Percentiles rank a stretch among this genome's conserved stretches.
These are phyloP conservation scores for Sebastes itinus DNA, from an alignment of 2,797 vertebrate species.

Conservation along the genomic window DNA sequence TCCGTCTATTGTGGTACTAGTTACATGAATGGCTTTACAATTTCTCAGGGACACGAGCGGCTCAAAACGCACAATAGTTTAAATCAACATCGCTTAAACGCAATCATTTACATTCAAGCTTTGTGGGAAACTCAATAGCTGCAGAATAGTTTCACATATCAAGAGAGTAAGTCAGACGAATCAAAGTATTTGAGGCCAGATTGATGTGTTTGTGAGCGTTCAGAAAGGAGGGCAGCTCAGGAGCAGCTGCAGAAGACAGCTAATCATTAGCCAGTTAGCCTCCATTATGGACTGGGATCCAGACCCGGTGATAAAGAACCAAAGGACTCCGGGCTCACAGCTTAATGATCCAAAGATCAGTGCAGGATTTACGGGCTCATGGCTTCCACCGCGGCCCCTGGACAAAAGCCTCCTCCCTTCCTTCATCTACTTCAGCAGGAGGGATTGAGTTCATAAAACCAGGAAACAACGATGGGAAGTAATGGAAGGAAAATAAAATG, in stretches of 20 bases:
- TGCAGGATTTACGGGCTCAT: slow-evolving; percentile 74
- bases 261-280: slow-evolving; percentile 82
- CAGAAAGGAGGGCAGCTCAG: slow-evolving; percentile 47
- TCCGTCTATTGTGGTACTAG: neutral
- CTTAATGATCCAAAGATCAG: slow-evolving; percentile 81
- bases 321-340: slow-evolving; percentile 60
- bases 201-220: slow-evolving; percentile 52
- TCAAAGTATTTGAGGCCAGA: slow-evolving; percentile 38
- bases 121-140: neutral
- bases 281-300: slow-evolving; percentile 73
- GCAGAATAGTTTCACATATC: neutral
- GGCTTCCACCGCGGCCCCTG: slow-evolving; percentile 52
- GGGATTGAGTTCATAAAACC: slow-evolving; percentile 74
- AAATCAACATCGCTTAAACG: neutral
- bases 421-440: slow-evolving; percentile 57
- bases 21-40: neutral
- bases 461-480: slow-evolving; percentile 61
- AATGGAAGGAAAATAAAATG: slow-evolving; percentile 60
- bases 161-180: neutral
- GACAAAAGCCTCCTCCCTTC: slow-evolving; percentile 69
- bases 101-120: neutral
- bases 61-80: neutral
- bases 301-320: slow-evolving; percentile 75
- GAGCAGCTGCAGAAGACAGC: slow-evolving; percentile 68
- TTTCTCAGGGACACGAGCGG: neutral